Base-by-base conservation (phyloP, 2,797 vertebrate species). In the Enteromius treurensis region DNA sequence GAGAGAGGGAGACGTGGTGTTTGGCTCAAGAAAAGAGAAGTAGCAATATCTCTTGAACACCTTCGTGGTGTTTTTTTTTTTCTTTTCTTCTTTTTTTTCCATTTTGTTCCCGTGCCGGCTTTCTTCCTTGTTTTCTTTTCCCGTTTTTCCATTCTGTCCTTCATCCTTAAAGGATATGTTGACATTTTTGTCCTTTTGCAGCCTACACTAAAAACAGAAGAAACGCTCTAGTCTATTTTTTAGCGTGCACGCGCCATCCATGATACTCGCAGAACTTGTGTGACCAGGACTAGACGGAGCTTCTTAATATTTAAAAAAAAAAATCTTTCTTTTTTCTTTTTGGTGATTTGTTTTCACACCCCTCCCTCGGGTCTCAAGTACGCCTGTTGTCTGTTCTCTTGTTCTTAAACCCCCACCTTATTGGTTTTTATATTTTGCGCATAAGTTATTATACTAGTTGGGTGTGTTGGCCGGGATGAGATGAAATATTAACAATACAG, bases 401-500 rank as follows among this genome's bases (percentile, higher is more conserved):
- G 69, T 79, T 84, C 83, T 67, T 68, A 88, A 85, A 81, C 79
- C 87, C 90, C 79, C 86, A 77, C 78, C 83, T 81, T 74, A 85
- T 75, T 83, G 69, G 86, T 85, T 84, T 80, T 85, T 69, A 70
- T 84, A 83, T 87, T 82, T 85, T 83, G 83, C 83, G 88, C 90
- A 90, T 91, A 90, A 87, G 83, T 88, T 90, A 83, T 83, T 70
- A 83, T 67, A 85, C 77, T 85, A 83, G 80, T 87, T 86, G 80
- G 78, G 83, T 86, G 75, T 90, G 86, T 76, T 85, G 87, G 71
- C 85, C 81, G 80, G 65, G 64, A 89, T 81, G 86, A 89, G 86
- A 87, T 89, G 88, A 90, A 87, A 89, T 80, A 64, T 88, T 85
- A 88, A 90, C 89, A 90, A 90, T 89, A 84, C 84, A 89, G 82